Percentiles rank a stretch among this genome's conserved stretches.
These are phyloP conservation scores for Macrostomum lignano DNA, from an alignment of 1,140 invertebrate genomes.

Conservation along the genomic window DNA sequence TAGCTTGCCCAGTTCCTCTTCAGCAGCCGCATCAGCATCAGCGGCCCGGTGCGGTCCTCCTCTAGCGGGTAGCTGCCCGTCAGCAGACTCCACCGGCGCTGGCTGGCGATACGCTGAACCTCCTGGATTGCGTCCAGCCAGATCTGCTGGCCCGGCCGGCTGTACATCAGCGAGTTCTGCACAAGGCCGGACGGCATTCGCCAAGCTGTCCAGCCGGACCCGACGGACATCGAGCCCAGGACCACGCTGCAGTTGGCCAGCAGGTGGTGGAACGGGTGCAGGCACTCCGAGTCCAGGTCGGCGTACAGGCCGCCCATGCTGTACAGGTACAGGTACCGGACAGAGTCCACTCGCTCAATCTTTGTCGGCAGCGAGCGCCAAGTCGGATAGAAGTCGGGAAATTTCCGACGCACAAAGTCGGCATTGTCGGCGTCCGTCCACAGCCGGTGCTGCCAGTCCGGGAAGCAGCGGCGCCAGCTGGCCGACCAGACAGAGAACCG, in stretches of 20 bases:
- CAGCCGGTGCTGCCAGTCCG: background rate
- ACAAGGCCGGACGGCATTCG: background rate
- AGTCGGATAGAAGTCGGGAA: background rate
- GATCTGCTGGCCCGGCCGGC: background rate
- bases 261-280: background rate
- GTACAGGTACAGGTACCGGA: background rate
- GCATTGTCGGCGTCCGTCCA: slow-evolving; percentile 5
- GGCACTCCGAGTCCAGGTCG: background rate
- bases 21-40: too few species aligned
- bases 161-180: slow-evolving; percentile 2
- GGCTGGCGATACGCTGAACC: too few species aligned
- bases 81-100: too few species aligned
- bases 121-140: background rate
- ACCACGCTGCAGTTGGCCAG: background rate
- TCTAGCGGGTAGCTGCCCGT: too few species aligned
- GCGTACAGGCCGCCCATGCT: slow-evolving; percentile 1
- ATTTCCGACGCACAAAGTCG: background rate
- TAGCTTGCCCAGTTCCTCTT: too few species aligned
- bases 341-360: background rate
- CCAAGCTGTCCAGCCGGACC: background rate
- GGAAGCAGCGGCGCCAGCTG: background rate
- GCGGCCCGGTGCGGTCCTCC: too few species aligned
- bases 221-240: background rate
- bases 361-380: background rate
- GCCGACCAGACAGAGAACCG: background rate